These are phyloP conservation scores for Montipora sp. DNA, from an alignment of 64 coral and sea anemone genomes.

Conservation along the genomic window DNA sequence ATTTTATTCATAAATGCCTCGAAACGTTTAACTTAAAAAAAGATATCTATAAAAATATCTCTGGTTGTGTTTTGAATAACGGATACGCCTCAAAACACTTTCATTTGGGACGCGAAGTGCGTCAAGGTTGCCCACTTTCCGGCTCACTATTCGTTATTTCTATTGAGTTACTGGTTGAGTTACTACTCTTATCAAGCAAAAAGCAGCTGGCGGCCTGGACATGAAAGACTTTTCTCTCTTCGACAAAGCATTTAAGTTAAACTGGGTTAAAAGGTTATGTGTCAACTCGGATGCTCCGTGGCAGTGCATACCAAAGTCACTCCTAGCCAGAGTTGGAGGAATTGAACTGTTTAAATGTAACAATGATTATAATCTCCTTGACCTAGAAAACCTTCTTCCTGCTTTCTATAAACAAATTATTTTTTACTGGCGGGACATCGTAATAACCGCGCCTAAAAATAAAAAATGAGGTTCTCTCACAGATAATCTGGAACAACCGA, in stretches of 20 bases:
- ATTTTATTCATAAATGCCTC: no score
- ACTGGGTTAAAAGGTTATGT: not conserved
- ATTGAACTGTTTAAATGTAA: not conserved
- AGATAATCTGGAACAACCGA: not conserved
- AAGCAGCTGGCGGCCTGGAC: not conserved
- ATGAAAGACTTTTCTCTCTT: not conserved
- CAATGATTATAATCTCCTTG: not conserved
- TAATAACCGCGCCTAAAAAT: not conserved
- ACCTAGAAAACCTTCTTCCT: not conserved
- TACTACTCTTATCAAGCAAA: not conserved
- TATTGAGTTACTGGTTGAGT: no score
- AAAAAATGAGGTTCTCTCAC: not conserved
- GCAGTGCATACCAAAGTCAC: not conserved
- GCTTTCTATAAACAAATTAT: slow-evolving; percentile 3
- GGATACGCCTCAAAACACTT: no score
- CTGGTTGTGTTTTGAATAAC: no score
- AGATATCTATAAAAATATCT: no score
- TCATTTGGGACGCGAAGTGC: no score
- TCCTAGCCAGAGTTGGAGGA: not conserved
- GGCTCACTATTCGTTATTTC: no score
- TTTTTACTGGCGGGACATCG: not conserved
- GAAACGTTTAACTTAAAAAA: no score
- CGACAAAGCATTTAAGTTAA: not conserved
- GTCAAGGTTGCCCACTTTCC: no score
- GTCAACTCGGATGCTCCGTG: not conserved